Percentiles rank a stretch among this genome's conserved stretches.
phyloP scores from a whole-genome alignment of 2,113 vertebrate species.

The Sterna hirundo region DNA sequence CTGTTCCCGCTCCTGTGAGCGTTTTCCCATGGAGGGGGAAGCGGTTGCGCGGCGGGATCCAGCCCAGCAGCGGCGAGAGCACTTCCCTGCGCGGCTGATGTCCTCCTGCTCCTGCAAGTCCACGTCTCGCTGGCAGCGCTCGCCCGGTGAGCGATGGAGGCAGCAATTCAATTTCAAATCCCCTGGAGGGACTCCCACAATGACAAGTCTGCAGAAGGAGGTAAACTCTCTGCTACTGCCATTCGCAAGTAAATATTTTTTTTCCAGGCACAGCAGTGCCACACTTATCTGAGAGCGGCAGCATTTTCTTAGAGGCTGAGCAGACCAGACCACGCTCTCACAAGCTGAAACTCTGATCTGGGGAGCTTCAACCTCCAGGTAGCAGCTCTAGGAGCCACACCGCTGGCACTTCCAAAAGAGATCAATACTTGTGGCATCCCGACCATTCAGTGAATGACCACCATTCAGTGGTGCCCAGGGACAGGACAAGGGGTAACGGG shows the following conservation, averaged over 20 bases:
- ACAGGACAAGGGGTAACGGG: too few species aligned
- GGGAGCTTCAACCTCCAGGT: background rate
- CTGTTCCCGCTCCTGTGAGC: rapidly evolving
- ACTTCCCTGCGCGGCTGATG: background rate
- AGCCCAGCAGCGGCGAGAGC: background rate
- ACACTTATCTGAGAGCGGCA: background rate
- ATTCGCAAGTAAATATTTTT: background rate
- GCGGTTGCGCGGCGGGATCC: rapidly evolving
- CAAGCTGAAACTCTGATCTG: background rate
- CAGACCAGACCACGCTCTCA: background rate
- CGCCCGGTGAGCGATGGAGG: background rate
- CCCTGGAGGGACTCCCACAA: background rate
- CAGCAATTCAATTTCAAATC: background rate
- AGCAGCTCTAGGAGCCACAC: background rate
- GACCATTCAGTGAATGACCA: too few species aligned
- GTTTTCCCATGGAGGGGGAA: background rate
- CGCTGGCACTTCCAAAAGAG: background rate
- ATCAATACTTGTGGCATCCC: background rate
- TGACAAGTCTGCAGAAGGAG: background rate
- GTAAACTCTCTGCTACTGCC: background rate
- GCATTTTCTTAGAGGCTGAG: background rate
- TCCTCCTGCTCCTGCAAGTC: background rate
- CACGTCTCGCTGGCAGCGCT: background rate
- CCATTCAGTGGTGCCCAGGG: too few species aligned
- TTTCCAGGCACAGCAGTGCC: background rate